Conservation (phyloP, 2,797 vertebrate genomes). For the Sebastes hopkinsi region DNA sequence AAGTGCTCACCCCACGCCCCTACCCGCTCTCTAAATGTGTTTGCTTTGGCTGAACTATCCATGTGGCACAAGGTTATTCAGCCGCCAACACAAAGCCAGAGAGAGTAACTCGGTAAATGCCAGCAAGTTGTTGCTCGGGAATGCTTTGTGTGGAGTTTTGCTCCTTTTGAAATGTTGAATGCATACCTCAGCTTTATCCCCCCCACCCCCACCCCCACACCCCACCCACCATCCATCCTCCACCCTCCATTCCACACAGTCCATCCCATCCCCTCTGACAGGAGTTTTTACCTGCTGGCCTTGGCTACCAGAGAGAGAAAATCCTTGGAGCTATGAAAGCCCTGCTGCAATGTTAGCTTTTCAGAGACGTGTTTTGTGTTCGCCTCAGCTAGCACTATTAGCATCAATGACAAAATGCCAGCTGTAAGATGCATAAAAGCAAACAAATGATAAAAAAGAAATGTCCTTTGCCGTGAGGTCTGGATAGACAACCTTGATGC, state of each 20-base stretch:
- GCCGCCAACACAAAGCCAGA: constrained; percentile 7
- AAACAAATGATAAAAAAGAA: neutral
- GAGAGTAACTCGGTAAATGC: constrained; percentile 4
- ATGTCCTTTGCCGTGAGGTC: neutral
- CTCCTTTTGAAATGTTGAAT: constrained; percentile 30
- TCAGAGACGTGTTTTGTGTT: constrained; percentile 12
- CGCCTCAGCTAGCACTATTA: constrained; percentile 12
- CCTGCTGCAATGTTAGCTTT: neutral
- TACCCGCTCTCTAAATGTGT: constrained; percentile 2
- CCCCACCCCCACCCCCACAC: neutral
- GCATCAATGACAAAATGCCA: constrained; percentile 27
- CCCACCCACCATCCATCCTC: neutral
- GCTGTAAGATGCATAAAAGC: constrained; percentile 16
- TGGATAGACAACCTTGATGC: neutral
- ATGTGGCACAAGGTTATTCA: constrained; percentile 32
- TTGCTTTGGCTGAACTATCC: constrained; percentile 22
- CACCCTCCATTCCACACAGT: neutral
- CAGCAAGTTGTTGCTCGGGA: constrained; percentile 6
- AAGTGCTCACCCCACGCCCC: constrained; percentile 11
- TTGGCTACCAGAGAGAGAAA: neutral
- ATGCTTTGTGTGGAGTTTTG: constrained; percentile 18
- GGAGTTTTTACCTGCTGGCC: constrained; percentile 16
- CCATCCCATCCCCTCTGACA: constrained; percentile 6
- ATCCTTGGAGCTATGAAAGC: constrained; percentile 20
- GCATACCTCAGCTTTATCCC: neutral